Conservation (phyloP, 2,888 invertebrate species). For the Nebria brevicollis region DNA sequence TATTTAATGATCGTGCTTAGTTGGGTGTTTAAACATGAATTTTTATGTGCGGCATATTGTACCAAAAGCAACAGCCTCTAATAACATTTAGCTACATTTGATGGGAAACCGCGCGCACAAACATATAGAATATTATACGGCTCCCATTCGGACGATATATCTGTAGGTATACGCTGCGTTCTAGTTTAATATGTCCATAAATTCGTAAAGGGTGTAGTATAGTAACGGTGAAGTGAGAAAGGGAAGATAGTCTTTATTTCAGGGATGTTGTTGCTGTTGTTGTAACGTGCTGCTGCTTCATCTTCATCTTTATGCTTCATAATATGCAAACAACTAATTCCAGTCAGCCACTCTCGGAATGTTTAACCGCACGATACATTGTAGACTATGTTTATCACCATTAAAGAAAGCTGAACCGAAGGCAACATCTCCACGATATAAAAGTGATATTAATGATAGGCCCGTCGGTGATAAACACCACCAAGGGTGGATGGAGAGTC, state of each 20-base stretch:
- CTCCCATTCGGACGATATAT: constrained; percentile 42
- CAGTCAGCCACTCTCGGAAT: constrained; percentile 53
- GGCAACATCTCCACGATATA: constrained; percentile 63
- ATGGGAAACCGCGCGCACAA: constrained; percentile 16
- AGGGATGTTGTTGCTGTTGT: neutral
- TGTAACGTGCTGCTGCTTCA: constrained; percentile 9
- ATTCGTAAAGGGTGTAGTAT: constrained; percentile 29
- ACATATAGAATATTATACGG: constrained; percentile 35
- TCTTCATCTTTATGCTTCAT: constrained; percentile 40
- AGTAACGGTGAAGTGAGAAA: constrained; percentile 19
- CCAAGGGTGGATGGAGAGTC: constrained; percentile 54
- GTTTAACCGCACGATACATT: constrained; percentile 56
- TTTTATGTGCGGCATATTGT: constrained; percentile 25
- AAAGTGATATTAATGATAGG: constrained; percentile 65
- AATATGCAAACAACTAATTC: constrained; percentile 36
- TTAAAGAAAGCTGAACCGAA: constrained; percentile 60
- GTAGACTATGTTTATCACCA: constrained; percentile 65
- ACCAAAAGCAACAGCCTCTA: constrained; percentile 6
- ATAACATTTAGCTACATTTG: constrained; percentile 32
- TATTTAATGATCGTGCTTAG: neutral
- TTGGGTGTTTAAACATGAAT: constrained; percentile 37
- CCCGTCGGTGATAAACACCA: constrained; percentile 46
- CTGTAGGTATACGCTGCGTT: constrained; percentile 35
- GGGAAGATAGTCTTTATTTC: constrained; percentile 11
- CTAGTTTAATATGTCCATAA: constrained; percentile 45